Base-by-base conservation (phyloP, 2,113 vertebrate species). In the Tauraco erythrolophus region DNA sequence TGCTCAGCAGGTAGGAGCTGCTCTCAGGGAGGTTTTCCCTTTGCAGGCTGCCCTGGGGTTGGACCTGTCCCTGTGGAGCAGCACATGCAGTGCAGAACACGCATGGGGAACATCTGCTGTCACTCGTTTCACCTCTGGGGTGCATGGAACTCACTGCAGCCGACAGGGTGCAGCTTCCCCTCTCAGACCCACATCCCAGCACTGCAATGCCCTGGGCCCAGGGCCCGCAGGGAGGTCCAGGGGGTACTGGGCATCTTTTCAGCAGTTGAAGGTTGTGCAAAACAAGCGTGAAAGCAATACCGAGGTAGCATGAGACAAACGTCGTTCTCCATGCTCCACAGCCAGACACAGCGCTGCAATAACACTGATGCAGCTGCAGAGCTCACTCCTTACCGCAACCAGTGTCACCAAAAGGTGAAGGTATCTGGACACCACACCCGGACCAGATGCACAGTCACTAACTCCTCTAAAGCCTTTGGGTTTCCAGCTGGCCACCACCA, bases 41-140 rank as follows among this genome's bases (percentile, higher is more conserved):
- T 66, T 24, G 9, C 28, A 58, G 31, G 15, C 35, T 74, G 69
- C 27, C 68, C 62, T 23, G 58, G 25, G 74, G 16, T 19, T 22
- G 7, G 57, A 60, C 13, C 39, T 86, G 39, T 10, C 43, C 56
- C 43, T 16, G 53, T 8, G 10, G 35, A 51, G 28, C 13, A 18
- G 51, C 50, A 57, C 10, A 2, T 1, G 19, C 51, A 53, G 18
- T 0, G 5, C 64, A 91, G 58, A 84, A 81, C 19, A 4, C 0
- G 10, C 2, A 19, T 7, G 0, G 0, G 66, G 39, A 51, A 60
- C 23, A 27, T 27, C 8, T 43, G 46, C 71, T 53, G 25, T 27
- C 35, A 45, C 43, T 45, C 0, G 2, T 51, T 66, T 68, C 23
- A 54, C 46, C 18, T 60, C 28, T 53, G 46, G 46, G 46, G 27